Conservation (phyloP, 2,888 invertebrate species). For the Drosophila yooni region DNA sequence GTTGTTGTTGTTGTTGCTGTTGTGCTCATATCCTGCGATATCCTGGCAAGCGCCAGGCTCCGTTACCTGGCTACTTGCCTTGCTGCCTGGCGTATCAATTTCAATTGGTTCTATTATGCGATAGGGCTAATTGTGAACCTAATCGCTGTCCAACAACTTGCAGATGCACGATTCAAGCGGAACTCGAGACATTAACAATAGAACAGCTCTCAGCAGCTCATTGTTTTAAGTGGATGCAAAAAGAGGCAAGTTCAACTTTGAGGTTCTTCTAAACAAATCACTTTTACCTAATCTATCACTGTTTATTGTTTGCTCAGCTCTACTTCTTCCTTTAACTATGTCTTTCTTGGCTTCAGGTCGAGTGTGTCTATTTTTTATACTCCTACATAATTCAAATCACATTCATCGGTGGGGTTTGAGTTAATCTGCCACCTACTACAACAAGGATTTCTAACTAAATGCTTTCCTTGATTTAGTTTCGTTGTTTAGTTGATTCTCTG, state of each 20-base stretch:
- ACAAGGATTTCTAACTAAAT: background rate
- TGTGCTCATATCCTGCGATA: slow-evolving; percentile 43
- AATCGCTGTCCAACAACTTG: slow-evolving; percentile 13
- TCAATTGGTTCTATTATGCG: slow-evolving; percentile 54
- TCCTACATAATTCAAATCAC: background rate
- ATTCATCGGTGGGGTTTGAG: background rate
- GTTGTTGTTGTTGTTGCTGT: slow-evolving; percentile 15
- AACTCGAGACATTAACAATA: slow-evolving; percentile 9
- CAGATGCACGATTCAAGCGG: slow-evolving; percentile 11
- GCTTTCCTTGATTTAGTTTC: background rate
- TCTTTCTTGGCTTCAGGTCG: background rate
- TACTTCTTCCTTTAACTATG: background rate
- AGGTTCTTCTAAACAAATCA: background rate
- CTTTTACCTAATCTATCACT: background rate
- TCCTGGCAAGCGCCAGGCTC: slow-evolving; percentile 62
- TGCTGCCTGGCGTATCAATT: slow-evolving; percentile 50
- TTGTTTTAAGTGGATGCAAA: background rate
- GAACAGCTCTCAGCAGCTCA: background rate
- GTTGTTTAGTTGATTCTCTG: background rate
- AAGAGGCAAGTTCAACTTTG: background rate
- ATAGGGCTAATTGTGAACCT: slow-evolving; percentile 41
- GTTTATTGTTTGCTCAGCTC: background rate
- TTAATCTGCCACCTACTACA: background rate
- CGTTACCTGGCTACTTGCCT: slow-evolving; percentile 35
- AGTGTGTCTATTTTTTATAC: background rate